Conservation (phyloP, 23 tunicate species). For the Ciona savignyi region DNA sequence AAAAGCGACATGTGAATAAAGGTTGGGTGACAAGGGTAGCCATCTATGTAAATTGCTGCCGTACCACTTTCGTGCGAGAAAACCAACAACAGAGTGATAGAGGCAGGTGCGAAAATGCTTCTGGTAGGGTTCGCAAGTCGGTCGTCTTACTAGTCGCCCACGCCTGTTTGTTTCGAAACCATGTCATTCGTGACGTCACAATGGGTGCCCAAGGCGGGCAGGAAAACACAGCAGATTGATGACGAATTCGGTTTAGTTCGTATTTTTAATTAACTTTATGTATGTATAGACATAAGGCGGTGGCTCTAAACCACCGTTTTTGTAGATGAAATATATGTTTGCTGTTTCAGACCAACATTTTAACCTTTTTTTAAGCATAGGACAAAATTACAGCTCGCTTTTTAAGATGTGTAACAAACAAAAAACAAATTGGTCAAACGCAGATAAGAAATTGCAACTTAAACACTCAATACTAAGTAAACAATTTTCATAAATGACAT, state of each 20-base stretch:
- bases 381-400: no score
- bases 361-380: no score
- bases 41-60: not conserved
- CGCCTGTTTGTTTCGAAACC: not conserved
- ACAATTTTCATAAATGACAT: no score
- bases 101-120: not conserved
- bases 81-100: no score
- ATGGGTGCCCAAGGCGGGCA: not conserved
- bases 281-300: not conserved
- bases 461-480: no score
- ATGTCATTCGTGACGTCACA: not conserved
- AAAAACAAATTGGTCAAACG: no score
- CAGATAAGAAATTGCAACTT: no score
- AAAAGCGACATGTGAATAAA: no score
- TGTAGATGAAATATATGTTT: not conserved
- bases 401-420: no score
- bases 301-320: not conserved
- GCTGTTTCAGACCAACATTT: not conserved
- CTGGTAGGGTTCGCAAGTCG: not conserved
- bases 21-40: not conserved
- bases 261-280: no score
- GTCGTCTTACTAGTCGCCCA: not conserved
- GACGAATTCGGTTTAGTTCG: not conserved
- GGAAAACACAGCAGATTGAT: not conserved
- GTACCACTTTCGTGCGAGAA: not conserved